phyloP scores from a whole-genome alignment of 2,888 invertebrate genomes.

The Diloba caeruleocephala region DNA sequence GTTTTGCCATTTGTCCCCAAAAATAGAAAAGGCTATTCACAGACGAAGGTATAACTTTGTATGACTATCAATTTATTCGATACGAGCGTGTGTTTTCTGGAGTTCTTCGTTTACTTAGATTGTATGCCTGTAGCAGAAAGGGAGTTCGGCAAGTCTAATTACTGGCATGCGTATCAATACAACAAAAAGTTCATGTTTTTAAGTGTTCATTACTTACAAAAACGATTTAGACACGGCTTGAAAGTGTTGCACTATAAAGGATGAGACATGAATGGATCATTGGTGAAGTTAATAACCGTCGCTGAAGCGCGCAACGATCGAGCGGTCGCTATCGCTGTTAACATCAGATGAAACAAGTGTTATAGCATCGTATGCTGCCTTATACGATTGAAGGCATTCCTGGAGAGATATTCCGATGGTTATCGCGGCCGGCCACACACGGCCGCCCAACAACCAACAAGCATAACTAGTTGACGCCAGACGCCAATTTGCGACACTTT shows the following conservation, averaged over 20 bases:
- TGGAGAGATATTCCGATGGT: slow-evolving; percentile 75
- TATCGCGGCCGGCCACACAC: slow-evolving; percentile 80
- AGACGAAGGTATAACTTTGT: slow-evolving; percentile 67
- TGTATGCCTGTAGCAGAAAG: slow-evolving; percentile 44
- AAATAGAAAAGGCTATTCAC: slow-evolving; percentile 70
- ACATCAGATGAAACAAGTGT: slow-evolving; percentile 83
- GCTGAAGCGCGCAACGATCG: slow-evolving; percentile 68
- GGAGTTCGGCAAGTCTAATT: slow-evolving; percentile 47
- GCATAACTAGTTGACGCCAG: slow-evolving; percentile 74
- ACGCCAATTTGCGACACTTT: slow-evolving; percentile 80
- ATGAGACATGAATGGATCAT: slow-evolving; percentile 65
- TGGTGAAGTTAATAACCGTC: slow-evolving; percentile 71
- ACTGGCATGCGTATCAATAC: slow-evolving; percentile 28
- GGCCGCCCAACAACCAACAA: slow-evolving; percentile 62
- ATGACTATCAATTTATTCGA: slow-evolving; percentile 64
- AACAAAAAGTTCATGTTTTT: slow-evolving; percentile 38
- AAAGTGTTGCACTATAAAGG: slow-evolving; percentile 43
- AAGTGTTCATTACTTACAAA: slow-evolving; percentile 36
- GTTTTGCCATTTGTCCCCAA: slow-evolving; percentile 86
- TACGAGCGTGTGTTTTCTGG: slow-evolving; percentile 30
- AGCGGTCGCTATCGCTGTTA: slow-evolving; percentile 71
- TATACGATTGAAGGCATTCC: slow-evolving; percentile 79
- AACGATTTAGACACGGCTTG: slow-evolving; percentile 32
- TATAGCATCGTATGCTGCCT: slow-evolving; percentile 79
- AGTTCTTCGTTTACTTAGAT: slow-evolving; percentile 27